Conservation (phyloP, 2,797 vertebrate species). For the Tangara arthus region DNA sequence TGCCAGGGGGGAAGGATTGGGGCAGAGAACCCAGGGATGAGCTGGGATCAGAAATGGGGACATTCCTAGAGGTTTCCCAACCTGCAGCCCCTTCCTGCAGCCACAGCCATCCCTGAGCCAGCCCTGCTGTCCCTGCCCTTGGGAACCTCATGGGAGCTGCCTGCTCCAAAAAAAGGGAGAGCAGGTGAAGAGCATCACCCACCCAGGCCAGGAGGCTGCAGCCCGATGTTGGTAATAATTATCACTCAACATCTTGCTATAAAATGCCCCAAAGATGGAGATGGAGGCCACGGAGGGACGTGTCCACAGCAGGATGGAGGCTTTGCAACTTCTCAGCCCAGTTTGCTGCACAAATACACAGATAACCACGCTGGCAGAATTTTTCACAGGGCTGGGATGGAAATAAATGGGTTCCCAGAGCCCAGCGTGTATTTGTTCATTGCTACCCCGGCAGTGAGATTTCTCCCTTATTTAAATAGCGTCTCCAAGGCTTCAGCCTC, state of each 20-base stretch:
- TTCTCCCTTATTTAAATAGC: conserved; percentile 6
- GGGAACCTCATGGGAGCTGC: neutral
- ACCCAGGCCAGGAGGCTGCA: neutral
- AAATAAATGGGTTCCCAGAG: neutral
- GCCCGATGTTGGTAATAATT: neutral
- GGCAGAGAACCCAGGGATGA: neutral
- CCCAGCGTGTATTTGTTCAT: neutral
- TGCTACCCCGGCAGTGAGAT: neutral
- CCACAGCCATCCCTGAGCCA: neutral
- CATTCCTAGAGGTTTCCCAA: neutral
- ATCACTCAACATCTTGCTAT: neutral
- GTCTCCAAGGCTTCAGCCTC: conserved; percentile 34
- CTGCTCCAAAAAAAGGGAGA: neutral
- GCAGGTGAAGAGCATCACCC: neutral
- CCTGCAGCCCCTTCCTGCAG: neutral
- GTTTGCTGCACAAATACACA: neutral
- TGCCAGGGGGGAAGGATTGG: neutral
- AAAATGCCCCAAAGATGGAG: neutral
- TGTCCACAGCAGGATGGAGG: accelerated
- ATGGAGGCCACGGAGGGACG: neutral
- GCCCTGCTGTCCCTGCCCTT: neutral
- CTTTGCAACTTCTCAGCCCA: neutral
- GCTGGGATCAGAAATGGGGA: neutral
- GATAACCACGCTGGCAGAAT: neutral
- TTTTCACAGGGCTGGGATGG: neutral